Base-by-base conservation (phyloP, 2,113 vertebrate genomes). In the Elachura formosa region DNA sequence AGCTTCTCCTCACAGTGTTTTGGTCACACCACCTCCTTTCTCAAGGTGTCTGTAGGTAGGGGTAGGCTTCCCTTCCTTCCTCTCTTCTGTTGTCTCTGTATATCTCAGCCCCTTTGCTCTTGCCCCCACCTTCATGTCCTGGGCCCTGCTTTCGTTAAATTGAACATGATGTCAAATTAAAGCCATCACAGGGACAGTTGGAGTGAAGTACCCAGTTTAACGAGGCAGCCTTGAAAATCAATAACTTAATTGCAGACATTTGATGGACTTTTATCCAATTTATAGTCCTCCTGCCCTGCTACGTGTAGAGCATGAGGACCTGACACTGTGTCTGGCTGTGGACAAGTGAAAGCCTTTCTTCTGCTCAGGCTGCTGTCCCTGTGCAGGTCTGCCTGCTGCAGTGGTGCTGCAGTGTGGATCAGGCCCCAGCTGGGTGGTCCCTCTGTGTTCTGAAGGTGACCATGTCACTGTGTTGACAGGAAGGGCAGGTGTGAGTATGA, bases 231-330 rank as follows among this genome's bases (percentile, higher is more conserved):
- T 90, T 94, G 81, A 97, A 98, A 98, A 98, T 98, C 98, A 97
- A 98, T 98, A 98, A 97, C 97, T 97, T 98, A 98, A 98, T 98
- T 98, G 98, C 97, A 95, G 89, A 87, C 86, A 54, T 96, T 96
- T 97, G 97, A 98, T 97, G 97, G 98, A 97, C 97, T 98, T 98
- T 97, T 97, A 97, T 98, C 97, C 98, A 97, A 97, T 98, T 97
- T 96, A 94, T 96, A 95, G 96, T 97, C 79, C 95, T 96, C 84
- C 91, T 96, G 89, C 91, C 95, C 96, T 92, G 83, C 78, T 96
- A 97, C 91, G 95, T 97, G 97, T 96, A 4, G 86, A 83, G 97
- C 97, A 97, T 98, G 92, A 92, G 90, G 94, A 97, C 45, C 2
- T 45, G 48, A 40, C 66, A 34, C 79, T 74, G 17, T 56, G 80